Percentiles rank a stretch among this genome's conserved stretches.
phyloP scores from a whole-genome alignment of 2,888 invertebrate genomes.

The Agrochola circellaris region DNA sequence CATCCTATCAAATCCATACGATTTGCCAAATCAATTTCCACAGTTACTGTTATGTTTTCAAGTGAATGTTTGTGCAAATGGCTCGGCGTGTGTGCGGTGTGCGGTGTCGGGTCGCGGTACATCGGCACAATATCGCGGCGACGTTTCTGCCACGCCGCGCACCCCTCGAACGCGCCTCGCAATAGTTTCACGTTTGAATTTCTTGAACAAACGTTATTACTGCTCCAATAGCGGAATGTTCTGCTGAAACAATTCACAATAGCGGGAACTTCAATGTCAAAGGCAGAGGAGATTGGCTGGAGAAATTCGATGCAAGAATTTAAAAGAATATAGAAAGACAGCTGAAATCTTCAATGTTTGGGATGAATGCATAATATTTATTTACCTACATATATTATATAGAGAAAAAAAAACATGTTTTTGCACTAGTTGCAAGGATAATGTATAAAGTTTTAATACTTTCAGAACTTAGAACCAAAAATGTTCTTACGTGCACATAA shows the following conservation, averaged over 20 bases:
- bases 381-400: not conserved
- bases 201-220: slow-evolving; percentile 89
- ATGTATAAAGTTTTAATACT: not conserved
- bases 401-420: not conserved
- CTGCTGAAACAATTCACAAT: slow-evolving; percentile 87
- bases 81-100: slow-evolving; percentile 30
- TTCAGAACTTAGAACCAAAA: not conserved
- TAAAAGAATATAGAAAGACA: slow-evolving; percentile 67
- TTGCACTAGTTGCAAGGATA: not conserved
- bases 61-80: slow-evolving; percentile 75
- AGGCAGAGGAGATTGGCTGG: slow-evolving; percentile 82
- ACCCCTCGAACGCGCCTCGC: slow-evolving; percentile 73
- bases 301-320: slow-evolving; percentile 76
- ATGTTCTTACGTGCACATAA: not conserved
- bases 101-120: slow-evolving; percentile 32
- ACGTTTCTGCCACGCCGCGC: slow-evolving; percentile 77
- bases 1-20: slow-evolving; percentile 63
- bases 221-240: slow-evolving; percentile 84
- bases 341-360: slow-evolving; percentile 53
- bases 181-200: slow-evolving; percentile 88
- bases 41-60: slow-evolving; percentile 67
- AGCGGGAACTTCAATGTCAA: slow-evolving; percentile 85
- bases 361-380: slow-evolving; percentile 33
- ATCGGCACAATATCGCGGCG: slow-evolving; percentile 45
- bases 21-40: slow-evolving; percentile 63